Evolutionary conservation across 1,140 invertebrate genomes (phyloP).

Genomic region (Neuroterus valhalla): DNA sequence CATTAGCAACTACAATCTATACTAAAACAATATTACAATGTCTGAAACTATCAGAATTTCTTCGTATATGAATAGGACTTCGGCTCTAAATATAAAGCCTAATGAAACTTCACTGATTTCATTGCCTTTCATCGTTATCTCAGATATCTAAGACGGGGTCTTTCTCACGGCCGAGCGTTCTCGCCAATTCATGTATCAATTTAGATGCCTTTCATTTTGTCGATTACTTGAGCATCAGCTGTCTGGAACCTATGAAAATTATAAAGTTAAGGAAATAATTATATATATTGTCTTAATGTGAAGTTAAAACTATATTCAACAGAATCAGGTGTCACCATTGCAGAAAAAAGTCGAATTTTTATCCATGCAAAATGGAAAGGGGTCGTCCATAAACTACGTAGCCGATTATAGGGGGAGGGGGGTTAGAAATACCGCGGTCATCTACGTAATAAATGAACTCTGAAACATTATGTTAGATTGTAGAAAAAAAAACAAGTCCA

Average conservation of each 20-base stretch:
- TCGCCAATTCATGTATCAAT: not conserved
- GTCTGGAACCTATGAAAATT: not conserved
- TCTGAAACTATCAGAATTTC: slow-evolving; percentile 9
- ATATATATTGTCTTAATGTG: too few relatives aligned
- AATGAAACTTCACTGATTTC: slow-evolving; percentile 7
- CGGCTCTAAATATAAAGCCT: slow-evolving; percentile 7
- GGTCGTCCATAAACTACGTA: too few relatives aligned
- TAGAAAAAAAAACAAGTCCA: too few relatives aligned
- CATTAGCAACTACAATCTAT: not conserved
- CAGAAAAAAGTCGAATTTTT: too few relatives aligned
- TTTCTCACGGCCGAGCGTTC: not conserved
- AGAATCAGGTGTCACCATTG: too few relatives aligned
- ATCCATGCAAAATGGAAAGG: too few relatives aligned
- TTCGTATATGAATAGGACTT: not conserved
- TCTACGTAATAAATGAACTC: too few relatives aligned
- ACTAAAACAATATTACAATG: not conserved
- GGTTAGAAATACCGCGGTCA: too few relatives aligned
- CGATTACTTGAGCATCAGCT: not conserved
- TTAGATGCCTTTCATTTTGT: not conserved
- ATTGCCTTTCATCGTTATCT: slow-evolving; percentile 9
- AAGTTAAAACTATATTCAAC: not conserved
- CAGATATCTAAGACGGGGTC: slow-evolving; percentile 14
- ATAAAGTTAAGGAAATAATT: too few relatives aligned
- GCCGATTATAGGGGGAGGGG: too few relatives aligned
- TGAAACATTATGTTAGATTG: too few relatives aligned